These are phyloP conservation scores for Microctonus brassicae DNA, from an alignment of 2,888 invertebrate species.

Conservation along the genomic window DNA sequence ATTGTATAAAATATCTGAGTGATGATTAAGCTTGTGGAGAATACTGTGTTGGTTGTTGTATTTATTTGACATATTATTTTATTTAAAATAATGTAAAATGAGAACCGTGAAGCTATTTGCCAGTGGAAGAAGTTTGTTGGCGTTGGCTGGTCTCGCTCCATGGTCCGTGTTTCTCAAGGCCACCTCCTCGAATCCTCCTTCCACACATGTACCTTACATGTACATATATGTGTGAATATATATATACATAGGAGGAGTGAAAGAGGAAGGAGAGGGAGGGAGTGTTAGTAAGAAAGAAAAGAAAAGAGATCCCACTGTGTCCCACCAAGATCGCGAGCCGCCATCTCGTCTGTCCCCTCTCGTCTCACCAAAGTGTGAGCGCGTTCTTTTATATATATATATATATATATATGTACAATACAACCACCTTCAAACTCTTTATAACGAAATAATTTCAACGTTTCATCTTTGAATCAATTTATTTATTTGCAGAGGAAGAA, in stretches of 20 bases:
- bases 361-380: background rate
- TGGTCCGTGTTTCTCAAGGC: slow-evolving; percentile 68
- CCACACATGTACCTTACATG: slow-evolving; percentile 23
- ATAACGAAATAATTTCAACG: no score
- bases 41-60: no score
- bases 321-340: background rate
- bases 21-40: no score
- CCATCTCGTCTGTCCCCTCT: background rate
- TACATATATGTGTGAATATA: slow-evolving; percentile 23
- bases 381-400: background rate
- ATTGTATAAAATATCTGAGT: no score
- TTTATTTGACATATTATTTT: background rate
- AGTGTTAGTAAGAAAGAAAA: no score
- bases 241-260: background rate
- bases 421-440: background rate
- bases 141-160: slow-evolving; percentile 54
- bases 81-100: slow-evolving; percentile 48
- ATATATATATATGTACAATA: no score
- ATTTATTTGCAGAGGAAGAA: no score
- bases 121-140: slow-evolving; percentile 65
- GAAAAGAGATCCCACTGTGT: background rate
- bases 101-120: slow-evolving; percentile 66
- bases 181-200: slow-evolving; percentile 64
- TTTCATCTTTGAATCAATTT: no score
- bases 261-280: no score